Evolutionary conservation across 2,797 vertebrate species (phyloP).

Genomic region (Diplodus sargus): DNA sequence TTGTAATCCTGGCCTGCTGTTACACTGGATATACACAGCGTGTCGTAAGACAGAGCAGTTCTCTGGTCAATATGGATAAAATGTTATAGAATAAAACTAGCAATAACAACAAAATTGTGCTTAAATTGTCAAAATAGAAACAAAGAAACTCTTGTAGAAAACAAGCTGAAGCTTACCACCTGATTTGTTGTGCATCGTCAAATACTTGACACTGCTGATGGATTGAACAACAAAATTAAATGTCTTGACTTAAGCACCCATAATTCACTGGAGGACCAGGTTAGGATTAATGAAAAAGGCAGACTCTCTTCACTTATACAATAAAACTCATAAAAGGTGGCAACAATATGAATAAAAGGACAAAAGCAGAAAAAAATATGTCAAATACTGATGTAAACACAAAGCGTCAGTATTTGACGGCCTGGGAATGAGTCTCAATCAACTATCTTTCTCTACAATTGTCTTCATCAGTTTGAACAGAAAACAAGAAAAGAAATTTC

Average conservation of each 20-base stretch:
- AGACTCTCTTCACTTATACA: background rate
- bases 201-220: constrained; percentile 44
- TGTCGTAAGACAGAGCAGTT: constrained; percentile 43
- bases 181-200: constrained; percentile 25
- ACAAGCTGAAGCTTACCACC: background rate
- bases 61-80: constrained; percentile 23
- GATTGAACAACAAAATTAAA: constrained; percentile 71
- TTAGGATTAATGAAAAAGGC: constrained; percentile 37
- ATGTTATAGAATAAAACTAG: background rate
- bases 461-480: background rate
- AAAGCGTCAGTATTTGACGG: too few species aligned
- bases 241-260: constrained; percentile 26
- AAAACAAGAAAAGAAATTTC: background rate
- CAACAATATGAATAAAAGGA: background rate
- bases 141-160: constrained; percentile 8
- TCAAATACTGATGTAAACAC: background rate
- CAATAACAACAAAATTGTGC: background rate
- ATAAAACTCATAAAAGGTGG: background rate
- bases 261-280: constrained; percentile 13
- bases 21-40: constrained; percentile 36
- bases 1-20: constrained; percentile 34
- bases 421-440: too few species aligned
- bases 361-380: background rate
- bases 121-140: background rate
- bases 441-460: too few species aligned